Conservation (phyloP, 2,797 vertebrate genomes). For the Malurus splendens region DNA sequence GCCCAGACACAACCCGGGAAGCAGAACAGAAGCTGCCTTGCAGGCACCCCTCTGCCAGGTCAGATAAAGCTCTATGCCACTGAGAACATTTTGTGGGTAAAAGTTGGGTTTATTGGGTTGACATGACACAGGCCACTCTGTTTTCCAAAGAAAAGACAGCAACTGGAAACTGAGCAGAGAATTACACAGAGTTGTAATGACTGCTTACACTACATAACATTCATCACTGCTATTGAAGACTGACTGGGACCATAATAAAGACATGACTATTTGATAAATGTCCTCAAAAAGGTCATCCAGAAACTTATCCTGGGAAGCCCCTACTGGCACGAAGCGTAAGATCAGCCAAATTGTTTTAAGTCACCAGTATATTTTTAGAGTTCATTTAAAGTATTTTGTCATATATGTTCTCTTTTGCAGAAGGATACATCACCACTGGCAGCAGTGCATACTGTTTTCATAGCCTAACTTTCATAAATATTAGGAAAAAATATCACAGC, state of each 20-base stretch:
- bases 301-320: conserved; percentile 49
- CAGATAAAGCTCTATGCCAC: conserved; percentile 7
- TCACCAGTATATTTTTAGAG: conserved; percentile 48
- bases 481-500: conserved; percentile 68
- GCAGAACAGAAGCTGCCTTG: not conserved
- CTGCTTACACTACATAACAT: not conserved
- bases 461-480: conserved; percentile 73
- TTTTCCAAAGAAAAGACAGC: conserved; percentile 22
- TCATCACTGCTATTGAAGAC: conserved; percentile 13
- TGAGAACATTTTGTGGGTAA: not conserved
- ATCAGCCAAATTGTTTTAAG: conserved; percentile 16
- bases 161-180: conserved; percentile 18
- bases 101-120: not conserved
- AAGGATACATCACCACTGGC: conserved; percentile 67
- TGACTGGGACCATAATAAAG: conserved; percentile 32
- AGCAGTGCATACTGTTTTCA: conserved; percentile 66
- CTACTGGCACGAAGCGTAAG: not conserved
- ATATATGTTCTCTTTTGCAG: conserved; percentile 49
- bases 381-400: conserved; percentile 60
- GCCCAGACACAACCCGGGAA: not conserved
- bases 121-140: not conserved
- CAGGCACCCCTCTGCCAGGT: not conserved
- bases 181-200: not conserved
- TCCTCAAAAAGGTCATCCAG: conserved; percentile 34
- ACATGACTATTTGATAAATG: conserved; percentile 38